phyloP scores from a whole-genome alignment of 2,113 vertebrate genomes.

The Eolophus roseicapilla region DNA sequence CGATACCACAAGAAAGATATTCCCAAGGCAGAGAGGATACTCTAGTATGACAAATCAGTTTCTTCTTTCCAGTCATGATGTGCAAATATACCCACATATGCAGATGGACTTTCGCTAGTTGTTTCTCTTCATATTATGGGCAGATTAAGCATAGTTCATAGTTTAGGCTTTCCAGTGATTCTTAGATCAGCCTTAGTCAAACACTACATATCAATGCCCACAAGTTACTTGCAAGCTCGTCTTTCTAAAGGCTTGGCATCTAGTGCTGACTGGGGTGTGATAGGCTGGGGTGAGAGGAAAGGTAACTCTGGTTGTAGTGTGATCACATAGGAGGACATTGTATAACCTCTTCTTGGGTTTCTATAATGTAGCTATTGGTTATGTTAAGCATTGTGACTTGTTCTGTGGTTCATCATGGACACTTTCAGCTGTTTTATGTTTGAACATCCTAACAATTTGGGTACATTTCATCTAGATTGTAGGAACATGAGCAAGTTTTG shows the following conservation, averaged over 20 bases:
- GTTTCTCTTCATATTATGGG: not conserved
- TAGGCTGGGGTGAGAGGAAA: not conserved
- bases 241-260: not conserved
- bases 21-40: not conserved
- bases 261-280: not conserved
- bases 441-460: not conserved
- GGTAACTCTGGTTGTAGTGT: not conserved
- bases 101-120: accelerated
- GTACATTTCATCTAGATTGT: not conserved
- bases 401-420: not conserved
- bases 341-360: not conserved
- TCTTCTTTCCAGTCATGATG: not conserved
- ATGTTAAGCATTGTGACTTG: not conserved
- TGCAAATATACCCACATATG: not conserved
- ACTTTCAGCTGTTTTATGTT: not conserved
- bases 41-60: not conserved
- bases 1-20: not conserved
- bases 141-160: not conserved
- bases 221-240: not conserved
- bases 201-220: not conserved
- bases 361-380: not conserved
- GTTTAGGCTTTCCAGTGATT: not conserved
- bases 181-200: not conserved
- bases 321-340: not conserved
- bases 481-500: not conserved